phyloP scores from a whole-genome alignment of 64 coral and sea anemone genomes.

The Montipora sp. region DNA sequence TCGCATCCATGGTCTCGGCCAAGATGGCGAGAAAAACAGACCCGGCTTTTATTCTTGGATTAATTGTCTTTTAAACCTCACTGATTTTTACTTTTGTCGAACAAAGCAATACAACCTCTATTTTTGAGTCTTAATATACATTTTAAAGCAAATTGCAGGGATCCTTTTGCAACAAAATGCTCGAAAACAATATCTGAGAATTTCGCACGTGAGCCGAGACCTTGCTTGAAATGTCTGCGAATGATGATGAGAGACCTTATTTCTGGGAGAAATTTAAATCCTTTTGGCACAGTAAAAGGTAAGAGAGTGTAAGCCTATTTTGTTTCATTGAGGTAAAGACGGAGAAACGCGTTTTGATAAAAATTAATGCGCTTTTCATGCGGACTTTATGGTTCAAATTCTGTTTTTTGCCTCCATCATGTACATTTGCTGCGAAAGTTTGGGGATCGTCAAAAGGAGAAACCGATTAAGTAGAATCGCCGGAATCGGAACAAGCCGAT shows the following conservation, averaged over 20 bases:
- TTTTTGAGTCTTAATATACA: not conserved
- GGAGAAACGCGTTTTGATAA: not conserved
- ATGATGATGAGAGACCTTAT: not conserved
- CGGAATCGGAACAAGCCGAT: no score
- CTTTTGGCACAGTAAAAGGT: slow-evolving; percentile 11
- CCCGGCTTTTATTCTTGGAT: not conserved
- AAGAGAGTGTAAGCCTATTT: not conserved
- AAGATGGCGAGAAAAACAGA: not conserved
- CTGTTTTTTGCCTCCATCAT: no score
- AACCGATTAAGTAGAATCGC: no score
- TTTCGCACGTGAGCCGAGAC: not conserved
- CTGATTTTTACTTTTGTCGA: no score
- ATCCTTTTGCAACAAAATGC: not conserved
- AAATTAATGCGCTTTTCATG: no score
- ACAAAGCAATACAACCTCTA: not conserved
- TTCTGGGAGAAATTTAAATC: slow-evolving; percentile 1
- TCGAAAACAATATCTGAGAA: not conserved
- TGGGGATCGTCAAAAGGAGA: no score
- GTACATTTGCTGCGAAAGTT: no score
- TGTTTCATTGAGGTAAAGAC: not conserved
- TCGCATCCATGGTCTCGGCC: not conserved
- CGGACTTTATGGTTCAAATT: no score
- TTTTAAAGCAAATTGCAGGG: not conserved
- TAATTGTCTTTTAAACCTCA: no score
- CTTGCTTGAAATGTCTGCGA: slow-evolving; percentile 1